A percentile compares a stretch with the other conserved stretches of the same genome.
phyloP scores from a whole-genome alignment of 2,797 vertebrate genomes.

The Acomys russatus region DNA sequence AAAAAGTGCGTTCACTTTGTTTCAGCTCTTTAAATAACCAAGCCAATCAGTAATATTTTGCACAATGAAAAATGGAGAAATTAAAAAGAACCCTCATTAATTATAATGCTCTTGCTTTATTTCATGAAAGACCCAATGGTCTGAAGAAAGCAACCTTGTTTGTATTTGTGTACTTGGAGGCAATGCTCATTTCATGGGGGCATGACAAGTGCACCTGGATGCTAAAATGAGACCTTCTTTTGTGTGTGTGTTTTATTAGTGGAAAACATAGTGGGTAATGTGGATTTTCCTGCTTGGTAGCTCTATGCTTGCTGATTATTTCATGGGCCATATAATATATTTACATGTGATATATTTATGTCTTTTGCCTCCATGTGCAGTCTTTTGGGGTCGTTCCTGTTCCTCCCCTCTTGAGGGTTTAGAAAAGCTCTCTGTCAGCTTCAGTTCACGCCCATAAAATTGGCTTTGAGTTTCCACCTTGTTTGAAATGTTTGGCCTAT shows the following conservation, averaged over 20 bases:
- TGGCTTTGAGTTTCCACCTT: conserved; percentile 82
- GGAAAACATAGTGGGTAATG: background rate
- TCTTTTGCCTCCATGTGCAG: background rate
- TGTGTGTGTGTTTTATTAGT: background rate
- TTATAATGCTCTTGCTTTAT: conserved; percentile 13
- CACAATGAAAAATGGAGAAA: background rate
- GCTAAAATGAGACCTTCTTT: background rate
- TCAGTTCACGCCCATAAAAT: conserved; percentile 83
- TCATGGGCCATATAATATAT: background rate
- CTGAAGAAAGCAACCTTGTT: background rate
- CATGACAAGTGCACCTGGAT: background rate
- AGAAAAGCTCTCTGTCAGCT: conserved; percentile 79
- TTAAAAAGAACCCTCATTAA: background rate
- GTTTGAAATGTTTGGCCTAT: conserved; percentile 76
- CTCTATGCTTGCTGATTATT: background rate
- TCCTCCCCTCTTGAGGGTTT: conserved; percentile 52
- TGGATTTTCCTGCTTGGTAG: conserved; percentile 51
- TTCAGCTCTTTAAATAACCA: conserved; percentile 43
- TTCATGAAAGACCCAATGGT: background rate
- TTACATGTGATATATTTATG: conserved; percentile 57
- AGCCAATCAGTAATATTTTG: background rate
- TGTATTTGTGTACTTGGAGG: background rate
- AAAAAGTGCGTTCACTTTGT: background rate
- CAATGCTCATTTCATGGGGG: background rate
- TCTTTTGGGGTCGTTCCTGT: background rate